Evolutionary conservation across 2,797 vertebrate genomes (phyloP).

Genomic region (Tamandua tetradactyla): DNA sequence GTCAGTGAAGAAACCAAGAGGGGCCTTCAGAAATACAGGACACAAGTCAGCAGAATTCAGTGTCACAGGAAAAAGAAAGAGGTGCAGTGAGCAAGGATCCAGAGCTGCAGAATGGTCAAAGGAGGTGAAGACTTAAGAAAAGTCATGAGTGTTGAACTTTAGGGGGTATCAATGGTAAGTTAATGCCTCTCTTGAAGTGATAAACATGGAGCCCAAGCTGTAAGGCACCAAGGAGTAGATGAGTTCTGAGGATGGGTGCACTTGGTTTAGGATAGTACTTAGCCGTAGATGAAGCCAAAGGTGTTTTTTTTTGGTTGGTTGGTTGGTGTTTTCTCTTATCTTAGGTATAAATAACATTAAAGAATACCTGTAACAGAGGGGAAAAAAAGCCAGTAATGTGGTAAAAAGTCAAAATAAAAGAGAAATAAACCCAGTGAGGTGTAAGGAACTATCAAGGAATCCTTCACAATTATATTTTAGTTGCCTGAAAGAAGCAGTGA

Average conservation of each 20-base stretch:
- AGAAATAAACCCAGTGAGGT: not conserved
- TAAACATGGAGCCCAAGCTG: not conserved
- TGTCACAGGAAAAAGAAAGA: not conserved
- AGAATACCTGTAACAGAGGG: not conserved
- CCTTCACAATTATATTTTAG: not conserved
- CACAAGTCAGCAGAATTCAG: not conserved
- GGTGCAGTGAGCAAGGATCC: not conserved
- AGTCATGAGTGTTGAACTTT: fast-evolving
- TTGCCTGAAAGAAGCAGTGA: not conserved
- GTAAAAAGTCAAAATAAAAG: not conserved
- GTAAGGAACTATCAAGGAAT: not conserved
- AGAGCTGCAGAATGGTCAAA: not conserved
- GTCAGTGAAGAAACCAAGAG: not conserved
- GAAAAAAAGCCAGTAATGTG: not conserved
- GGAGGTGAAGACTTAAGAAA: not conserved
- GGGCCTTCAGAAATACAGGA: not conserved
- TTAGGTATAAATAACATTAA: not conserved
- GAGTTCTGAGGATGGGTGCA: not conserved
- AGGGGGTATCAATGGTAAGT: not conserved
- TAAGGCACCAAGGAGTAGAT: fast-evolving
- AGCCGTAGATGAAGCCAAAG: not conserved
- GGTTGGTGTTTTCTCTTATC: not conserved
- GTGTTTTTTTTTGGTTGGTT: not conserved
- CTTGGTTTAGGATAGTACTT: too few relatives aligned
- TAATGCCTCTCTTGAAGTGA: not conserved